Percentiles rank a stretch among this genome's conserved stretches.
Evolutionary conservation across 2,888 invertebrate genomes (phyloP).

Genomic region (Xestia c-nigrum): DNA sequence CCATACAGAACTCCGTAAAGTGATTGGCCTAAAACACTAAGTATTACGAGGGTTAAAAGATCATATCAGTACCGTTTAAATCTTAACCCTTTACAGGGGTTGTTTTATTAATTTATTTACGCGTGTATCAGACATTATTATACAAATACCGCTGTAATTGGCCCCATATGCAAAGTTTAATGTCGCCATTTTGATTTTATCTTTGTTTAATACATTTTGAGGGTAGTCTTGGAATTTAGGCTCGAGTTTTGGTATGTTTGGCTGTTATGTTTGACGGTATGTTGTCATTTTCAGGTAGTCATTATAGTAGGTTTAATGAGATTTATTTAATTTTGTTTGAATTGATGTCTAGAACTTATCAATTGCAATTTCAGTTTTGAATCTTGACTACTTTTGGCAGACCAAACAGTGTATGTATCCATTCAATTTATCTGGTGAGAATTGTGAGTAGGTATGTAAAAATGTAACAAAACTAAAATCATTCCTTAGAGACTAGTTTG

Average conservation of each 20-base stretch:
- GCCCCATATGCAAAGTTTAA: slow-evolving; percentile 89
- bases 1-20: too few species aligned
- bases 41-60: slow-evolving; percentile 76
- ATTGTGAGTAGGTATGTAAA: too few species aligned
- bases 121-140: slow-evolving; percentile 83
- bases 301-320: too few species aligned
- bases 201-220: slow-evolving; percentile 83
- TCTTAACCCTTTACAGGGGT: slow-evolving; percentile 86
- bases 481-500: background rate
- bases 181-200: slow-evolving; percentile 84
- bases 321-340: background rate
- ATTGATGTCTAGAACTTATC: background rate
- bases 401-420: too few species aligned
- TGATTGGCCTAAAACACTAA: too few species aligned
- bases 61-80: slow-evolving; percentile 80
- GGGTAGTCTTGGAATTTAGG: slow-evolving; percentile 62
- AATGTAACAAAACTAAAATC: too few species aligned
- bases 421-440: background rate
- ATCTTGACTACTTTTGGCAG: too few species aligned
- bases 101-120: slow-evolving; percentile 89
- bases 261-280: background rate
- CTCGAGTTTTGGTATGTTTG: slow-evolving; percentile 18
- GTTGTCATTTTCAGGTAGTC: background rate
- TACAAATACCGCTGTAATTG: slow-evolving; percentile 85
- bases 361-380: too few species aligned